Conservation (phyloP, 2,888 invertebrate species). For the Noctua janthe region DNA sequence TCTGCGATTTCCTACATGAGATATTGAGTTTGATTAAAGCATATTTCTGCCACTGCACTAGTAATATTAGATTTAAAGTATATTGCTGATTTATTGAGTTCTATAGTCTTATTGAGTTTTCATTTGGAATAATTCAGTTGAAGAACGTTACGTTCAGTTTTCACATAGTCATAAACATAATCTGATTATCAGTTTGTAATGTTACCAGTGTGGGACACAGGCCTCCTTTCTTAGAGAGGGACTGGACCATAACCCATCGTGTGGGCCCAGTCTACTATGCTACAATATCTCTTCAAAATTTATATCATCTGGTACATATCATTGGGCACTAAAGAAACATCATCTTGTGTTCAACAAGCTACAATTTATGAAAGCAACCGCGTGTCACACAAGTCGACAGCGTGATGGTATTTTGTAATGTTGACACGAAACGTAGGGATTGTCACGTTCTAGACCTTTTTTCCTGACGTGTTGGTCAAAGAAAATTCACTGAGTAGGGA, state of each 20-base stretch:
- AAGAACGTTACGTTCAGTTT: background rate
- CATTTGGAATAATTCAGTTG: background rate
- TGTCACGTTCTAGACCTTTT: background rate
- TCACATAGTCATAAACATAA: background rate
- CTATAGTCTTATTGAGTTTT: background rate
- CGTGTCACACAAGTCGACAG: background rate
- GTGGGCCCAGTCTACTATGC: background rate
- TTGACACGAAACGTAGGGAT: background rate
- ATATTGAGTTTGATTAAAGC: constrained; percentile 31
- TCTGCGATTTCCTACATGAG: constrained; percentile 29
- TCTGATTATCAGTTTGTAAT: background rate
- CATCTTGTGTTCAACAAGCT: background rate
- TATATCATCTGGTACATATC: background rate
- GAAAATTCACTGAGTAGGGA: background rate
- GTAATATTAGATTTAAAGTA: constrained; percentile 6
- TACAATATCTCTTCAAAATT: background rate
- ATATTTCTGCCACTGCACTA: constrained; percentile 17
- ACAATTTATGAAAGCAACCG: background rate
- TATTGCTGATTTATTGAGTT: constrained; percentile 21
- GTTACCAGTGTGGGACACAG: background rate
- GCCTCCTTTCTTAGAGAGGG: background rate
- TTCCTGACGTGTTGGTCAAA: background rate
- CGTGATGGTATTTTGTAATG: constrained; percentile 2
- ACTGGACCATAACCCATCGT: background rate
- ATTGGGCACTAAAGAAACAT: background rate